Base-by-base conservation (phyloP, 2,113 vertebrate species). In the Erythrolamprus reginae region DNA sequence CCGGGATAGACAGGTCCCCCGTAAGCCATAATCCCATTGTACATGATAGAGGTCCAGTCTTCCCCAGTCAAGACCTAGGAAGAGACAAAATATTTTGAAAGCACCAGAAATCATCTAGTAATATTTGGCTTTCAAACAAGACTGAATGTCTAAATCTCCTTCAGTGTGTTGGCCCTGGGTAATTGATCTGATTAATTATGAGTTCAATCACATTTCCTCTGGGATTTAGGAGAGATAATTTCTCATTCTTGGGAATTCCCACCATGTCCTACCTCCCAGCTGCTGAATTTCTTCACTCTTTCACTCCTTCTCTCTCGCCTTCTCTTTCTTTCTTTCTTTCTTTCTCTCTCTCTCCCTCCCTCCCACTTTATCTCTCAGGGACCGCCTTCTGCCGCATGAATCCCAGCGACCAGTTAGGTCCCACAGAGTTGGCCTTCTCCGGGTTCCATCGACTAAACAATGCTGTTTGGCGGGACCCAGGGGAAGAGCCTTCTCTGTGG, bases 31-130 rank as follows among this genome's bases (percentile, higher is more conserved):
- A 99, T 98, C 23, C 98, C 99, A 26, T 99, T 97, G 15, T 99
- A 98, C 99, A 99, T 99, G 50, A 99, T 97, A 0, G 97, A 97
- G 93, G 98, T 98, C 99, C 99, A 99, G 88, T 99, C 98, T 91
- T 99, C 99, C 33, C 98, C 99, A 0, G 99, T 99, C 91, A 99
- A 96, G 91, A 99, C 97, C 99, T 99, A 93, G 70, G 45, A 86
- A 70, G 2, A 92, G 50, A 26, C 61, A 33, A 61, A 47, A 87
- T 28, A 89, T 38, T 88, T 58, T 84, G 23, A 51, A 58, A 88
- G 51, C 17, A 61, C 8, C 2, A 42, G 70, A 77, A 77, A 77
- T 38, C 15, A 77, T 9, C 15, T 77, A 77, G n/a, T 38, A 21
- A 77, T 77, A 42, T 21, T 38, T 77, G 70, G 70, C 70, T 77